A percentile compares a stretch with the other conserved stretches of the same genome.
Conservation (phyloP, 2,113 vertebrate species). For the Morphnarchus princeps region DNA sequence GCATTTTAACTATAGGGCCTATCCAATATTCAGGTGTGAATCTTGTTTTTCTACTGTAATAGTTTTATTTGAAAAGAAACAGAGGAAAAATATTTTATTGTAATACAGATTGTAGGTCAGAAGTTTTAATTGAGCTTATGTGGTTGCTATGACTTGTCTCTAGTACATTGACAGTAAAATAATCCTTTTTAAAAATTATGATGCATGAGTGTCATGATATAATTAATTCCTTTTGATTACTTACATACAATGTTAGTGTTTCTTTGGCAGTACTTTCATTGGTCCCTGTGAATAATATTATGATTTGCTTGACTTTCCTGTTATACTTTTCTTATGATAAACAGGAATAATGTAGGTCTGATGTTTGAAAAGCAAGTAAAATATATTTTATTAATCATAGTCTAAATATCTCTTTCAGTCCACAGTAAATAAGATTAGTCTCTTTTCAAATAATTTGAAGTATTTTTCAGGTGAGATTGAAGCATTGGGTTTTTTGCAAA, state of each 20-base stretch:
- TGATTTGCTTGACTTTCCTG: not conserved
- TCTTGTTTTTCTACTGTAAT: not conserved
- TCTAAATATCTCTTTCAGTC: not conserved
- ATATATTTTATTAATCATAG: not conserved
- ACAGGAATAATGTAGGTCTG: not conserved
- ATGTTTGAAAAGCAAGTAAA: not conserved
- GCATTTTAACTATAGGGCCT: not conserved
- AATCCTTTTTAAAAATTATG: not conserved
- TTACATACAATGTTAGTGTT: not conserved
- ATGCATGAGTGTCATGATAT: not conserved
- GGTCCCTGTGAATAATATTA: not conserved
- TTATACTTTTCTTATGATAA: not conserved
- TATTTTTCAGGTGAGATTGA: not conserved
- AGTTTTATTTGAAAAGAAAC: not conserved
- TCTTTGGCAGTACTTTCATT: not conserved
- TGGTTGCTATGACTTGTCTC: not conserved
- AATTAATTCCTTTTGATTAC: not conserved
- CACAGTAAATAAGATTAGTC: not conserved
- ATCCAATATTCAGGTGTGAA: not conserved
- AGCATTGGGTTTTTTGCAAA: not conserved
- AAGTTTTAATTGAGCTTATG: not conserved
- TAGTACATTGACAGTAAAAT: not conserved
- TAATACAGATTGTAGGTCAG: not conserved
- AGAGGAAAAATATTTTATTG: not conserved
- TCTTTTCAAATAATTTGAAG: not conserved